Evolutionary conservation across 2,888 invertebrate species (phyloP), one percentile per base, ranked within the genome.

Genomic region (Ceramica pisi): DNA sequence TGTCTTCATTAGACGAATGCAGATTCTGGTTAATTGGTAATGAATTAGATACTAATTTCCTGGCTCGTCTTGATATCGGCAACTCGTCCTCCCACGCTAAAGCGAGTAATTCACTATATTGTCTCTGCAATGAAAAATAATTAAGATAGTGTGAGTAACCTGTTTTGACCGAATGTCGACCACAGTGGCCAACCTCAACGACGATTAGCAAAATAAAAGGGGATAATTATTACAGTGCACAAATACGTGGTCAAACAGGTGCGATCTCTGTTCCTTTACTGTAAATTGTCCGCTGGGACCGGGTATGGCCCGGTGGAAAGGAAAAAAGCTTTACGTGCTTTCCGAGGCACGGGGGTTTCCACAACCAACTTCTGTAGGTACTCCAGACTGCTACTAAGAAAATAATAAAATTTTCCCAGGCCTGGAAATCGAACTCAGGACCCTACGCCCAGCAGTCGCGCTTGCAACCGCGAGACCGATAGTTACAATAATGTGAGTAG

Each of bases 11-110:
- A 78, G 98, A 97, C 68, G 97, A 97, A 90, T 95, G 94, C 83
- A 96, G 92, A 88, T 97, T 97, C 88, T 95, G 96, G 87, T 93
- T 96, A 80, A 97, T 93, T 69, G 96, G 96, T 86, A 96, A 92
- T 77, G 97, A 96, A 87, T 96, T 97, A 72, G 97, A 96, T 69
- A 97, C 95, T 82, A 97, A 93, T 86, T 97, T 97, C 78, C 97
- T 96, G 70, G 97, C 97, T 88, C 97, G 96, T 88, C 96, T 96
- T 84, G 95, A 97, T 90, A 96, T 97, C 82, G 95, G 97, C 71
- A 97, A 96, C 90, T 98, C 98, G 89, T 98, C 98, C 89, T 98
- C 98, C 93, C 98, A 99, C 44, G 98, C 98, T 84, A 99, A 96
- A 10, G 98, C 98, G 92, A 99, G 98, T 86, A 99, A 96, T 89